phyloP scores from a whole-genome alignment of 2,113 vertebrate genomes.

The Coryphaenoides rupestris region DNA sequence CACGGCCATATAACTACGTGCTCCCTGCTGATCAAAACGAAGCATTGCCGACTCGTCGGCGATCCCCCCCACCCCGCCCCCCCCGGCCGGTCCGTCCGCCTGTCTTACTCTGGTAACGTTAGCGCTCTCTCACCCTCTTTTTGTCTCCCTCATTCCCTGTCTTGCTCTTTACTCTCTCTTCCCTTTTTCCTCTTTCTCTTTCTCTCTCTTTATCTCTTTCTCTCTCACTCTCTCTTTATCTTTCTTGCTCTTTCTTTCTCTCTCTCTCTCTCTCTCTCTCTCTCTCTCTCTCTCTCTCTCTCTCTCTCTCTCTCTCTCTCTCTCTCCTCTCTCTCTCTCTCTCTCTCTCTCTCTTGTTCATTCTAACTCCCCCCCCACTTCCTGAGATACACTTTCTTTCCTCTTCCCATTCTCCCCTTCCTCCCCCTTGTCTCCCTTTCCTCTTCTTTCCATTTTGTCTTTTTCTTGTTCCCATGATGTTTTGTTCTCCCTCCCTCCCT shows the following conservation, averaged over 20 bases:
- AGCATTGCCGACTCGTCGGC: constrained; percentile 8
- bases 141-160: constrained; percentile 30
- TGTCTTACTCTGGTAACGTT: background rate
- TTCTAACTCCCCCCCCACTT: too few species aligned
- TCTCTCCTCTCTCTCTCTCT: background rate
- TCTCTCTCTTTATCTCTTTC: background rate
- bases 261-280: constrained; percentile 2
- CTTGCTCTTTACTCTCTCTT: too few species aligned
- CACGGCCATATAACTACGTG: constrained; percentile 54
- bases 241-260: background rate
- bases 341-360: background rate
- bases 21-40: constrained; percentile 66
- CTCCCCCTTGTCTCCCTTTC: background rate
- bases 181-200: background rate
- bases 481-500: background rate
- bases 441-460: too few species aligned
- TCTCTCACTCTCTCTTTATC: background rate
- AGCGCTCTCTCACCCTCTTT: constrained; percentile 31
- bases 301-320: background rate
- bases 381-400: background rate
- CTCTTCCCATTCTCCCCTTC: background rate
- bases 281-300: background rate
- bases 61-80: too few species aligned
- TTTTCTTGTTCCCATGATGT: too few species aligned
- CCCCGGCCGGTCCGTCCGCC: too few species aligned